A percentile compares a stretch with the other conserved stretches of the same genome.
These are phyloP conservation scores for Pteria penguin DNA, from an alignment of 2,888 invertebrate genomes.

Conservation along the genomic window DNA sequence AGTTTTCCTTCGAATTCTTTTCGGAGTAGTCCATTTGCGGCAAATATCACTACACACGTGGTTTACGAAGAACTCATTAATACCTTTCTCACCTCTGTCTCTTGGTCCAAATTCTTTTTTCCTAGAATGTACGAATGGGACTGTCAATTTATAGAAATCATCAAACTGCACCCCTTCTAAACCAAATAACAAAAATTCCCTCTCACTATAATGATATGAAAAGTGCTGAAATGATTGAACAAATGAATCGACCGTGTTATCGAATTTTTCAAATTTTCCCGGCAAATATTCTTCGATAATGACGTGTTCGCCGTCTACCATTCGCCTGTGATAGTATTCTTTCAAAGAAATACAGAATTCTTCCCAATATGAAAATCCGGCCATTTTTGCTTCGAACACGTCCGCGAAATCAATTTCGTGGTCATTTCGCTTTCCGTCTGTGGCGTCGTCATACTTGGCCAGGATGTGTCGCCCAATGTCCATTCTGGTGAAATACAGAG, in stretches of 20 bases:
- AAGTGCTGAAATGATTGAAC: conserved; percentile 8
- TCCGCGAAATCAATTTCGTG: conserved; percentile 18
- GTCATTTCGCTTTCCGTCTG: conserved; percentile 2
- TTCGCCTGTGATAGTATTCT: conserved; percentile 14
- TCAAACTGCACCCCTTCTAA: conserved; percentile 11
- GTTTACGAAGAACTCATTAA: conserved; percentile 5
- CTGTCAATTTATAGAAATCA: conserved; percentile 5
- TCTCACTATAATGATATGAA: conserved; percentile 12
- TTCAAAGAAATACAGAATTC: conserved; percentile 15
- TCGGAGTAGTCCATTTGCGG: conserved; percentile 14
- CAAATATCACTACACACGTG: conserved; percentile 23
- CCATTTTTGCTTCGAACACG: conserved; percentile 10
- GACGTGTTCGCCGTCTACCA: conserved; percentile 15
- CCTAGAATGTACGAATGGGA: conserved; percentile 19
- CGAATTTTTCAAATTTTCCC: conserved; percentile 22
- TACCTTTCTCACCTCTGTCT: conserved; percentile 11
- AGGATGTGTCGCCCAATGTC: neutral
- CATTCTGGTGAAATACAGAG: conserved; percentile 12
- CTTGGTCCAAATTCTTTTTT: conserved; percentile 20
- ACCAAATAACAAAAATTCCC: conserved; percentile 9
- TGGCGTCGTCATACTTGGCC: neutral
- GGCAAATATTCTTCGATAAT: conserved; percentile 12
- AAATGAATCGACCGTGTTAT: neutral
- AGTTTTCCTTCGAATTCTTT: neutral
- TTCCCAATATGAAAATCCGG: conserved; percentile 15